phyloP scores from a whole-genome alignment of 2,797 vertebrate genomes.

The Hybognathus amarus region DNA sequence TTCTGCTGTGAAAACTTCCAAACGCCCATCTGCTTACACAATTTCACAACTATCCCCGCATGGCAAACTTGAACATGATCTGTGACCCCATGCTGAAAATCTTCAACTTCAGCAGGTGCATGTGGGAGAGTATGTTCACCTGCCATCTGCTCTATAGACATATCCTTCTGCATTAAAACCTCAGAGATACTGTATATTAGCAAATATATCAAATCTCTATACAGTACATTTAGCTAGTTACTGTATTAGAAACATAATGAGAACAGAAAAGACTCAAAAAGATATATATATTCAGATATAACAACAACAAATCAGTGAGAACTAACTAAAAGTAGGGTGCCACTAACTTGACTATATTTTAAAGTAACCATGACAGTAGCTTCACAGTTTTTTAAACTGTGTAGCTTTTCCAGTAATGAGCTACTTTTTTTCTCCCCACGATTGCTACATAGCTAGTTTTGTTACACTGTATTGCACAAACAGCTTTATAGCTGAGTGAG shows the following conservation, averaged over 20 bases:
- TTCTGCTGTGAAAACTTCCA: conserved; percentile 4
- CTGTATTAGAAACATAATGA: not conserved
- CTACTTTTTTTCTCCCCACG: not conserved
- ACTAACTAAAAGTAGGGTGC: not conserved
- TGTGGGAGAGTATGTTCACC: conserved; percentile 27
- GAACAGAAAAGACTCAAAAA: not conserved
- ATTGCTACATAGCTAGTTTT: conserved; percentile 14
- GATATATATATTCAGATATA: not conserved
- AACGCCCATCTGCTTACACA: not conserved
- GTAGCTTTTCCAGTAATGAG: conserved; percentile 1
- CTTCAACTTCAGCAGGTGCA: conserved; percentile 40
- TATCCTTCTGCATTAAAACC: not conserved
- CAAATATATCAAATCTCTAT: conserved; percentile 10
- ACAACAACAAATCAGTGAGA: not conserved
- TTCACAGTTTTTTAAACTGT: not conserved
- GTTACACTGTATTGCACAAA: not conserved
- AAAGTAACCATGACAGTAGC: not conserved
- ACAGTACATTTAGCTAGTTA: not conserved
- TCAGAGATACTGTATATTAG: not conserved
- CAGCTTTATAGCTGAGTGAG: conserved; percentile 5
- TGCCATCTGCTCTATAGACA: conserved; percentile 33
- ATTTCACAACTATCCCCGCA: conserved; percentile 24
- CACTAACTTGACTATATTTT: not conserved
- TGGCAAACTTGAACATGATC: conserved; percentile 35
- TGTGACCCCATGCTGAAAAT: conserved; percentile 35